Evolutionary conservation across 2,888 invertebrate genomes (phyloP), one percentile per base, ranked within the genome.

Genomic region (Fragum sueziense): DNA sequence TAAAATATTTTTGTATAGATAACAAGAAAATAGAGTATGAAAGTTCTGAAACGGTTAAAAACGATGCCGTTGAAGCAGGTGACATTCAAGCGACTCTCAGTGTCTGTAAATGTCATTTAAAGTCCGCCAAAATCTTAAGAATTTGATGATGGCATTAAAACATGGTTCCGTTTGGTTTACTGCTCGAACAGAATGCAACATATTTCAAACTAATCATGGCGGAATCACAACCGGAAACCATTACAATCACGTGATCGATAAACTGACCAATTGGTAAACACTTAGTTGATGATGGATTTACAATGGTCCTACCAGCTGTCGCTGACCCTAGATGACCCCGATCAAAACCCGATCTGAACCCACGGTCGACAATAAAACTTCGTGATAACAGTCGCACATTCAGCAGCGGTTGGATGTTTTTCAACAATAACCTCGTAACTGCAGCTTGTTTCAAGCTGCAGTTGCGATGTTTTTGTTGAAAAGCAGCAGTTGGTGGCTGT

Each of bases 291-390:
- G 29, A 65, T 65, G 65, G 47, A 25, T 65, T 34, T 65, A 65
- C 41, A 65, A 65, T 65, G 37, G 29, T 41, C 9, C 14, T 2
- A 57, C 29, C 70, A 70, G 70, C 70, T 70, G 70, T 52, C 29
- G 70, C 20, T 33, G 54, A 54, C 70, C 52, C 25, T 34, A 34
- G 17, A 25, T 34, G 54, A 54, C 54, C 54, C 34, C 70, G 51
- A 70, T 52, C 54, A 70, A 70, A 70, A 52, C 52, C 70, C 70
- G 54, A 54, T 52, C n/a, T 70, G n/a, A 70, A 31, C 70, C 70
- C 70, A 0, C 41, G 65, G 65, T 65, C 41, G 41, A 22, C 41
- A 65, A 65, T 65, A 65, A 65, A 65, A 37, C 27, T 41, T 65
- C 41, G 37, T 65, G 65, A 65, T 65, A 65, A 65, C 65, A 41